Percentiles rank a stretch among this genome's conserved stretches.
Evolutionary conservation across 2,113 vertebrate genomes (phyloP).

Genomic region (Otis tarda): DNA sequence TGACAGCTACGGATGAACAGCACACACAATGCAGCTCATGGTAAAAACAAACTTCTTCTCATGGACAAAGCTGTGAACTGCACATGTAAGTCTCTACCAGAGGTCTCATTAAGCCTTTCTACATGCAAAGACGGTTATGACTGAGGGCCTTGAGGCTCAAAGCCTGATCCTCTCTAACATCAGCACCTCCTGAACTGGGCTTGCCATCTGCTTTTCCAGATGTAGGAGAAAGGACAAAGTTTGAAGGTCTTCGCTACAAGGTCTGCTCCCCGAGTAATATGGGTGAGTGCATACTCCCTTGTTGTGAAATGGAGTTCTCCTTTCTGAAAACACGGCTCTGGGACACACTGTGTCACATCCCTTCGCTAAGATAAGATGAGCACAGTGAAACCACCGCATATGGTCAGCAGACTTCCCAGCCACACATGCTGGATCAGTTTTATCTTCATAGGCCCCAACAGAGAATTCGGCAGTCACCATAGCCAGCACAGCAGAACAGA

Average conservation of each 20-base stretch:
- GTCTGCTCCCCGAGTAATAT: background rate
- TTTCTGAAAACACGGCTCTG: background rate
- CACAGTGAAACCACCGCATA: background rate
- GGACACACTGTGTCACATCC: rapidly evolving
- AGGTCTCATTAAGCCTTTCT: background rate
- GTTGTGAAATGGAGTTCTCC: background rate
- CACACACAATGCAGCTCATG: background rate
- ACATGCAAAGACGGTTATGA: background rate
- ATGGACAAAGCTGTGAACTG: background rate
- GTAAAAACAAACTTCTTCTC: background rate
- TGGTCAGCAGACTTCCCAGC: background rate
- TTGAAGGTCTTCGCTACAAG: background rate
- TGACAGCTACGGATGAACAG: constrained; percentile 43
- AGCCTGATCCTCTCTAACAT: background rate
- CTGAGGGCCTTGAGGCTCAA: background rate
- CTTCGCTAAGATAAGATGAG: background rate
- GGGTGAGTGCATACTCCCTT: rapidly evolving
- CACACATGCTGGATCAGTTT: rapidly evolving
- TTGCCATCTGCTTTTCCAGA: background rate
- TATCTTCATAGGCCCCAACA: background rate
- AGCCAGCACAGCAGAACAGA: background rate
- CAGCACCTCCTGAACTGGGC: background rate
- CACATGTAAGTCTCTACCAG: background rate
- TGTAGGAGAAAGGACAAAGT: background rate
- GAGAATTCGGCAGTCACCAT: background rate